These are phyloP conservation scores for Squalus acanthias DNA, from an alignment of 2,797 vertebrate genomes.

Conservation along the genomic window DNA sequence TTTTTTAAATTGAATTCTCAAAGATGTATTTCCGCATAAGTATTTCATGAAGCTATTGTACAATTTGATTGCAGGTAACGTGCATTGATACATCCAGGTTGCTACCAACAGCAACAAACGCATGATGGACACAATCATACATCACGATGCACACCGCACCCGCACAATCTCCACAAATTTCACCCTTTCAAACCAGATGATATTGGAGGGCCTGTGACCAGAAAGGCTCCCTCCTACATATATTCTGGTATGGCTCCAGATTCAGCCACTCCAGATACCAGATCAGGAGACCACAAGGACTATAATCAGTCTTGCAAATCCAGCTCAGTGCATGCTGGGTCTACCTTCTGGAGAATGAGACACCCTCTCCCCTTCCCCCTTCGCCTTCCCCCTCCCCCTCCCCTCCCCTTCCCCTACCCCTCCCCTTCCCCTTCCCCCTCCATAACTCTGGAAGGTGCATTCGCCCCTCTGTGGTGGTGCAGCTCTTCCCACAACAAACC, in stretches of 20 bases:
- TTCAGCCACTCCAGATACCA: not conserved
- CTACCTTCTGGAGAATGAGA: not conserved
- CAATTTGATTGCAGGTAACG: not conserved
- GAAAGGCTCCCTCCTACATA: not conserved
- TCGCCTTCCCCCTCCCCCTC: no score
- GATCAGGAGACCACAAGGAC: not conserved
- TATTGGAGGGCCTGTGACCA: not conserved
- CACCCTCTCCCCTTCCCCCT: not conserved
- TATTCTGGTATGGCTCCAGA: not conserved
- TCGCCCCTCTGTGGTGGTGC: no score
- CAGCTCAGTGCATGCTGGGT: not conserved
- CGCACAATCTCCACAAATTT: not conserved
- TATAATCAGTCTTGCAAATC: not conserved
- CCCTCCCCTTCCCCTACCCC: no score
- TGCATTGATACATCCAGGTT: not conserved
- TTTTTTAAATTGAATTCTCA: not conserved
- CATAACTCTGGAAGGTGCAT: no score
- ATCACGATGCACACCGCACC: not conserved
- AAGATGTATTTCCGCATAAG: not conserved
- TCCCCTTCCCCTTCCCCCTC: no score
- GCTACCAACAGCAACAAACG: not conserved
- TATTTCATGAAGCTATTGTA: not conserved
- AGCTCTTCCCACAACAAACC: no score
- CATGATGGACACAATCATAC: not conserved
- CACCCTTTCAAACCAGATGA: not conserved